Conservation (phyloP, 30 jellyfish, hydroid and myxozoan genomes). For the Rhopilema esculentum region DNA sequence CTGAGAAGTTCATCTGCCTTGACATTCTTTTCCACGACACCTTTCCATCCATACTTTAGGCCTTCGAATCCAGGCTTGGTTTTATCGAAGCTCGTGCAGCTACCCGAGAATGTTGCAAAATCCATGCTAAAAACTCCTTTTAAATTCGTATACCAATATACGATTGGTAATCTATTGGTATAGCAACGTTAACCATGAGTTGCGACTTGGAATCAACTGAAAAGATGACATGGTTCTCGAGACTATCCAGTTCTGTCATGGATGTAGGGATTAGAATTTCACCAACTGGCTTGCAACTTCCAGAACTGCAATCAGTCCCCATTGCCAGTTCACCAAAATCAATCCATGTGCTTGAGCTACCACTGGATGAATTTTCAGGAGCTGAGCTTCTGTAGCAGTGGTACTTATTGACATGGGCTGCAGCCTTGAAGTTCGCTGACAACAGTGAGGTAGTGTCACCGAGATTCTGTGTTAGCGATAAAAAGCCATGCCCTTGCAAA, state of each 20-base stretch:
- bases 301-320: slow-evolving; percentile 61
- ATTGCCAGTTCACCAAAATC: slow-evolving; percentile 48
- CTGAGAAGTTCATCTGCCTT: slow-evolving; percentile 10
- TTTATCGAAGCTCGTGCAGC: slow-evolving; percentile 32
- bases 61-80: slow-evolving; percentile 32
- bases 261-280: slow-evolving; percentile 56
- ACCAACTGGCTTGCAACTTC: slow-evolving; percentile 49
- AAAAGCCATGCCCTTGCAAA: slow-evolving; percentile 50
- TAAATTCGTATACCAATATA: slow-evolving; percentile 29
- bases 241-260: slow-evolving; percentile 19
- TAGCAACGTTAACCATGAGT: slow-evolving; percentile 26
- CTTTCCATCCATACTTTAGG: slow-evolving; percentile 42
- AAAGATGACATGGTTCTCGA: slow-evolving; percentile 51
- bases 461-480: slow-evolving; percentile 35
- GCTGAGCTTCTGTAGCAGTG: slow-evolving; percentile 50
- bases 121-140: slow-evolving; percentile 53
- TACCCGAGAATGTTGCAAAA: slow-evolving; percentile 38
- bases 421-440: slow-evolving; percentile 36
- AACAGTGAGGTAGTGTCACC: slow-evolving; percentile 45
- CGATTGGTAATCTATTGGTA: slow-evolving; percentile 29
- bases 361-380: neutral
- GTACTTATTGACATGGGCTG: slow-evolving; percentile 49
- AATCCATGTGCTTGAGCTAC: slow-evolving; percentile 29
- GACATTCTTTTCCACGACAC: slow-evolving; percentile 32
- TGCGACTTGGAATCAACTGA: slow-evolving; percentile 50